Evolutionary conservation across 2,797 vertebrate species (phyloP).

Genomic region (Saxicola maurus): DNA sequence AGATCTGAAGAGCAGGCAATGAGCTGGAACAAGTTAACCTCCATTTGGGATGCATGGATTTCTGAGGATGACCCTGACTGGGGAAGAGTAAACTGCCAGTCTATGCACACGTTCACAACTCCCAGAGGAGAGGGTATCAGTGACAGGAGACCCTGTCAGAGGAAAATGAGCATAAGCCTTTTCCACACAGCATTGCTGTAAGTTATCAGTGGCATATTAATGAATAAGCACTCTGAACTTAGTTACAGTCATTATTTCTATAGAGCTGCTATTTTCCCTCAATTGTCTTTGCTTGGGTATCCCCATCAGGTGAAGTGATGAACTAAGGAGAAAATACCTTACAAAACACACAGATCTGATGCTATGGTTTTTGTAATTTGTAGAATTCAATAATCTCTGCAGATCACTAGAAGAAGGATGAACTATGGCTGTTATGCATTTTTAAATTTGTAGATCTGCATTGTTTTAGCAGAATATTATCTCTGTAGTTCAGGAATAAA

Average conservation of each 20-base stretch:
- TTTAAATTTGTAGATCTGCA: neutral
- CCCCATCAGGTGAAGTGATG: neutral
- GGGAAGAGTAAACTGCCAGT: neutral
- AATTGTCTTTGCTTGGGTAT: neutral
- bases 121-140: neutral
- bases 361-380: neutral
- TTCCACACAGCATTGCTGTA: neutral
- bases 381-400: neutral
- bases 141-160: constrained; percentile 12
- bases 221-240: neutral
- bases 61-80: neutral
- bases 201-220: constrained; percentile 31
- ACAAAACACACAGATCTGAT: neutral
- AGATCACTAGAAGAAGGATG: neutral
- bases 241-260: neutral
- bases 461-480: neutral
- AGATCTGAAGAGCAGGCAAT: neutral
- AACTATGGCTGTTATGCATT: neutral
- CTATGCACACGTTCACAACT: neutral
- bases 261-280: neutral
- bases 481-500: neutral
- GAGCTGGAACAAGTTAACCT: neutral
- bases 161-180: constrained; percentile 7
- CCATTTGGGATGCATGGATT: neutral
- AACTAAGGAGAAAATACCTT: neutral